Evolutionary conservation across 2,113 vertebrate species (phyloP), one percentile per base, ranked within the genome.

Genomic region (Propithecus coquereli): DNA sequence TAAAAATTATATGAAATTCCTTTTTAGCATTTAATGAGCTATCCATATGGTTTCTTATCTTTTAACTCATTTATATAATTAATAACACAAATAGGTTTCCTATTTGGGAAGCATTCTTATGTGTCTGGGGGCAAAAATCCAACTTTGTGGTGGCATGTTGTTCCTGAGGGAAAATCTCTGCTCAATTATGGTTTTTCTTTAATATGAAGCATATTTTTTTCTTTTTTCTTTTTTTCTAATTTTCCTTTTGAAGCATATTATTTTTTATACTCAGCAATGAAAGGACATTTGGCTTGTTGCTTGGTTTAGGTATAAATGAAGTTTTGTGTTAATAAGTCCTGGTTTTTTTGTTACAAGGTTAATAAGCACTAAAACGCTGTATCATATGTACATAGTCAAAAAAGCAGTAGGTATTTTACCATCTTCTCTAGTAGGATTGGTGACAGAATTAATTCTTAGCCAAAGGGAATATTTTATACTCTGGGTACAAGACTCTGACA

Each of bases 51-150:
- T 74, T 52, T 96, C 70, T 81, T 97, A n/a, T 80, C 71, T 85
- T 94, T 88, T 54, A 77, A n/a, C 27, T 45, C 45, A n/a, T 79
- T 71, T 92, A 43, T 81, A 27, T 89, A 94, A 76, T 87, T 90
- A 80, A 70, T 59, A 74, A 52, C 17, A 54, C 86, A 74, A 65
- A 34, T 54, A 43, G 14, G 74, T 77, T 80, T 94, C 47, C 79
- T 68, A 86, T 45, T 65, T 14, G 40, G 6, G 52, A 87, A 63
- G 65, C 59, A 86, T 54, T 74, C 76, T 63, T 76, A 17, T 63
- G 40, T 82, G 66, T 27, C 63, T 84, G 20, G 81, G 22, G 14
- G 10, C 12, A 70, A 22, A 94, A 87, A 70, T 80, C 61, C 43
- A 93, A 32, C 13, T 4, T 37, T 27, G 27, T 47, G 37, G 30